A percentile compares a stretch with the other conserved stretches of the same genome.
Evolutionary conservation across 2,797 vertebrate genomes (phyloP).

Genomic region (Microchirus variegatus): DNA sequence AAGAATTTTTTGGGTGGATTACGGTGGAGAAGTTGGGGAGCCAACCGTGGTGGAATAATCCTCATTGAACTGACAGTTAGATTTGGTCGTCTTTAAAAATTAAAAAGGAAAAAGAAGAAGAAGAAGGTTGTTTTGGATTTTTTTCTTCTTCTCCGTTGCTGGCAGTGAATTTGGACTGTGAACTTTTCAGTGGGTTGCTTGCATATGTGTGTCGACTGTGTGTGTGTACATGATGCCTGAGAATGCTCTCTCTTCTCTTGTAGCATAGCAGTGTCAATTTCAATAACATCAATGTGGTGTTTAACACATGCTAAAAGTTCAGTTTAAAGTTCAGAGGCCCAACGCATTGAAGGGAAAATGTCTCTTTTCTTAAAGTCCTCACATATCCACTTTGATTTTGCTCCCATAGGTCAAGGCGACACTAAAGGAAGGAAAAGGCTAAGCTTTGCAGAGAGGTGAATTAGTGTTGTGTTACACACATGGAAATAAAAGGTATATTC

Average conservation of each 20-base stretch:
- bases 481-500: conserved; percentile 41
- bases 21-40: conserved; percentile 78
- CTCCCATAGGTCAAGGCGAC: conserved; percentile 51
- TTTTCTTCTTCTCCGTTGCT: conserved; percentile 56
- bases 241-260: conserved; percentile 50
- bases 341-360: conserved; percentile 49
- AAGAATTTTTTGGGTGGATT: conserved; percentile 90
- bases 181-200: conserved; percentile 62
- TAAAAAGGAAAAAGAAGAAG: conserved; percentile 30
- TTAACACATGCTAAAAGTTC: conserved; percentile 70
- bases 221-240: conserved; percentile 39
- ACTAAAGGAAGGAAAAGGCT: conserved; percentile 45
- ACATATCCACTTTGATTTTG: conserved; percentile 64
- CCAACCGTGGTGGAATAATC: conserved; percentile 76
- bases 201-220: conserved; percentile 8
- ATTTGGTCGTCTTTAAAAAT: conserved; percentile 70
- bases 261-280: conserved; percentile 69
- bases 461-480: conserved; percentile 63
- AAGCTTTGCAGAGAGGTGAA: conserved; percentile 55
- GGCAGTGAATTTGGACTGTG: conserved; percentile 61
- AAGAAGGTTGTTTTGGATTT: conserved; percentile 69
- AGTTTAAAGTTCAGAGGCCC: conserved; percentile 60
- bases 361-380: conserved; percentile 62
- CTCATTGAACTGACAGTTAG: conserved; percentile 74
- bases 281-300: conserved; percentile 69